Evolutionary conservation across 2,113 vertebrate genomes (phyloP).

Genomic region (Trinectes maculatus): DNA sequence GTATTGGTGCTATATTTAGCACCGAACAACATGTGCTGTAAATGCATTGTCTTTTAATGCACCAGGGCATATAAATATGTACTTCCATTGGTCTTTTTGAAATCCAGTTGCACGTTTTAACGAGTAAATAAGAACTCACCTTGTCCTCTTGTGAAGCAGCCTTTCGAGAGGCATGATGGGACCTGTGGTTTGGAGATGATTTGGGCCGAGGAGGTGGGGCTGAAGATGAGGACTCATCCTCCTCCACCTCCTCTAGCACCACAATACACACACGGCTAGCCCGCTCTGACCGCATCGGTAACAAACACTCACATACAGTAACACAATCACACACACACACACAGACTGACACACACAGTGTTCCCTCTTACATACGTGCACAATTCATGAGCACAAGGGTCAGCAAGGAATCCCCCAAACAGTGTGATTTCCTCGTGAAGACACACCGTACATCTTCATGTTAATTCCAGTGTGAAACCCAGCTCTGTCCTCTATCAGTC

Average conservation of each 20-base stretch:
- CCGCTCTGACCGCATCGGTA: constrained; percentile 86
- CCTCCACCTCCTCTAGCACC: constrained; percentile 98
- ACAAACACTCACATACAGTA: constrained; percentile 23
- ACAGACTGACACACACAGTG: constrained; percentile 23
- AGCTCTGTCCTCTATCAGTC: constrained; percentile 60
- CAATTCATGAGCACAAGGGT: constrained; percentile 33
- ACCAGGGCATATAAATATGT: background rate
- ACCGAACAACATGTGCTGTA: constrained; percentile 24
- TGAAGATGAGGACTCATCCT: constrained; percentile 72
- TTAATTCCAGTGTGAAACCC: constrained; percentile 47
- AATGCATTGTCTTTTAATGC: constrained; percentile 39
- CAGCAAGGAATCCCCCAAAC: constrained; percentile 32
- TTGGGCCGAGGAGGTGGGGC: constrained; percentile 66
- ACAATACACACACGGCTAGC: constrained; percentile 99
- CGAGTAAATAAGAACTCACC: constrained; percentile 57
- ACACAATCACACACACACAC: constrained; percentile 20
- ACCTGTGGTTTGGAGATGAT: constrained; percentile 62
- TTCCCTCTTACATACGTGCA: constrained; percentile 55
- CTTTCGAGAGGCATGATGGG: constrained; percentile 63
- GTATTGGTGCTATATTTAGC: constrained; percentile 60
- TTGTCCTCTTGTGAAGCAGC: constrained; percentile 69
- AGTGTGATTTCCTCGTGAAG: constrained; percentile 25
- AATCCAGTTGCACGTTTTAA: constrained; percentile 18
- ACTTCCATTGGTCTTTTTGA: too few relatives aligned
- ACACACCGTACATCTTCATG: constrained; percentile 44